phyloP scores from a whole-genome alignment of 2,797 vertebrate species.

The Salmo trutta region DNA sequence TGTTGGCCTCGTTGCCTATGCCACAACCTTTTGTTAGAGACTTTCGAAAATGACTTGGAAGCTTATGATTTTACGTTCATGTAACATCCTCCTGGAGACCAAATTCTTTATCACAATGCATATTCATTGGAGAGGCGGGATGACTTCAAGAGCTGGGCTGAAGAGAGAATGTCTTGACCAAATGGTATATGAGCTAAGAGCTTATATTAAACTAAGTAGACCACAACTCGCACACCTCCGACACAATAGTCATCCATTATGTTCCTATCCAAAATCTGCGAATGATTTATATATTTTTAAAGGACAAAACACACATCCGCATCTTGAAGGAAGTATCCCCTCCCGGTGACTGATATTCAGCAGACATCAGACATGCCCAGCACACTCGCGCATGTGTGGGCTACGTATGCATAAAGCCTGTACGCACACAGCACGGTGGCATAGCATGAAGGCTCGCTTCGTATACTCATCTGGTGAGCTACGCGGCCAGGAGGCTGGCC shows the following conservation, averaged over 20 bases:
- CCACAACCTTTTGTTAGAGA: constrained; percentile 35
- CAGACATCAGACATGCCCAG: constrained; percentile 13
- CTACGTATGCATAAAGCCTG: constrained; percentile 38
- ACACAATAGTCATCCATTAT: neutral
- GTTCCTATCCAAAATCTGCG: neutral
- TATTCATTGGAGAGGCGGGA: constrained; percentile 30
- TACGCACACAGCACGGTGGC: constrained; percentile 30
- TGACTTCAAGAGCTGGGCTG: neutral
- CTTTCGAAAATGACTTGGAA: constrained; percentile 5
- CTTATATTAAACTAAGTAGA: neutral
- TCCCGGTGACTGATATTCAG: neutral
- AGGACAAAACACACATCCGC: neutral
- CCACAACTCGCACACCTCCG: neutral
- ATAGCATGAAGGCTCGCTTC: constrained; percentile 26
- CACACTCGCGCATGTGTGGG: constrained; percentile 32
- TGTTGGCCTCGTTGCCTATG: constrained; percentile 17
- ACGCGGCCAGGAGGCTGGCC: constrained; percentile 60
- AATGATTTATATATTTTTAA: neutral
- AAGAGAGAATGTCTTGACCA: constrained; percentile 1
- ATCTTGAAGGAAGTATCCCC: neutral
- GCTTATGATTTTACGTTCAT: constrained; percentile 51
- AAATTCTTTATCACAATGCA: constrained; percentile 36
- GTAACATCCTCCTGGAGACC: constrained; percentile 41
- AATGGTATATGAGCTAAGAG: neutral
- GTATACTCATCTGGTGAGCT: constrained; percentile 51